phyloP scores from a whole-genome alignment of 1,140 invertebrate genomes.

The Ctenoplectra terminalis region DNA sequence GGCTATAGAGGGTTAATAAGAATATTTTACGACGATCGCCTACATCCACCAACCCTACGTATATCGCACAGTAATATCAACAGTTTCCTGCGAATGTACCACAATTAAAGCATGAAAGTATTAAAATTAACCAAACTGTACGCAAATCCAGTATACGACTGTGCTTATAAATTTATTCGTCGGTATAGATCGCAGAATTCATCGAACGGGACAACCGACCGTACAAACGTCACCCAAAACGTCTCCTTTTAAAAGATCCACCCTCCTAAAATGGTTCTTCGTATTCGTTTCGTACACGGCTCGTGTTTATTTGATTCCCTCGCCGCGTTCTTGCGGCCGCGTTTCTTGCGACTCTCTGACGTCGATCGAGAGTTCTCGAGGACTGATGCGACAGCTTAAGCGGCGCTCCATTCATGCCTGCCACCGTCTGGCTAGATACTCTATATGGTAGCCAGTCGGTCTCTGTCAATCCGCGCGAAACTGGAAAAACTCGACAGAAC shows the following conservation, averaged over 20 bases:
- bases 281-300: constrained; percentile 44
- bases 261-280: constrained; percentile 30
- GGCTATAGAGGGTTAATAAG: no score
- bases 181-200: no score
- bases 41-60: no score
- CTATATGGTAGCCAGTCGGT: constrained; percentile 50
- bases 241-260: background rate
- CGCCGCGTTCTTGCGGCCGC: constrained; percentile 19
- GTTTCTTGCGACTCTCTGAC: constrained; percentile 47
- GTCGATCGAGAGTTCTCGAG: constrained; percentile 25
- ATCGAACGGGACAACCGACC: no score
- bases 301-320: constrained; percentile 49
- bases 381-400: constrained; percentile 31
- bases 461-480: constrained; percentile 54
- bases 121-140: no score
- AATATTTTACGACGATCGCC: no score
- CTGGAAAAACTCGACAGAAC: constrained; percentile 56
- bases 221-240: background rate
- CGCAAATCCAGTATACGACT: no score
- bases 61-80: no score
- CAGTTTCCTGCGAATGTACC: no score
- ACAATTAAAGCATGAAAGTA: no score
- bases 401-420: constrained; percentile 58
- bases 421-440: constrained; percentile 36
- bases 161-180: no score